Evolutionary conservation across 92 coral and sea anemone species (phyloP), one percentile per base, ranked within the genome.

Genomic region (Paramuricea clavata): DNA sequence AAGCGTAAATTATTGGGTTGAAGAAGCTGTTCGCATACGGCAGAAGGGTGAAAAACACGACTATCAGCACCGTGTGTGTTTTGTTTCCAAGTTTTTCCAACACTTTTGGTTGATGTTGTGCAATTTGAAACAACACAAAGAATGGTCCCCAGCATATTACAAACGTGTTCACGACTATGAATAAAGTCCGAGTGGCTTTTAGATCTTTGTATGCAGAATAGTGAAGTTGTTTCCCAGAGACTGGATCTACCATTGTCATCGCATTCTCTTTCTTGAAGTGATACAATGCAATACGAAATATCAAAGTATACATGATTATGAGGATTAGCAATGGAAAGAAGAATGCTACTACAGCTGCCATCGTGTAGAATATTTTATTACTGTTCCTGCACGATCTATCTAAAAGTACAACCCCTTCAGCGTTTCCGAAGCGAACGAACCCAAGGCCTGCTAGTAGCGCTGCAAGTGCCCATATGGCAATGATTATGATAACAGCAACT

Each of bases 101-200:
- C 5, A 71, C 64, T 8, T 43, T 0, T 12, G 52, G 75, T 12
- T 91, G 78, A 80, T 97, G 91, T 78, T 93, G 95, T 1, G 70
- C 23, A 17, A 90, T 84, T 23, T 93, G 94, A 83, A 97, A 97
- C 52, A 93, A 71, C 49, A 92, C 83, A 85, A 97, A 97, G 78
- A 97, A 97, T 31, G 99, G 99, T 12, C 88, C 92, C 99, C 99
- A 97, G 59, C 99, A 97, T 0, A 97, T 61, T n/a, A 95, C 89
- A 62, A 97, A 97, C 34, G 99, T 93, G 32, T 94, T 93, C 25
- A 97, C 87, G 33, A 97, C 99, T 0, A 97, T 88, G 0, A 98
- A 98, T 0, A 97, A 76, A 13, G 99, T 97, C 36, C 95, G 93
- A 39, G 99, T 97, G 12, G 99, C 99, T 69, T 97, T 97, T 62